Evolutionary conservation across 30 jellyfish, hydroid and myxozoan species (phyloP).

Genomic region (Nemopilema nomurai): DNA sequence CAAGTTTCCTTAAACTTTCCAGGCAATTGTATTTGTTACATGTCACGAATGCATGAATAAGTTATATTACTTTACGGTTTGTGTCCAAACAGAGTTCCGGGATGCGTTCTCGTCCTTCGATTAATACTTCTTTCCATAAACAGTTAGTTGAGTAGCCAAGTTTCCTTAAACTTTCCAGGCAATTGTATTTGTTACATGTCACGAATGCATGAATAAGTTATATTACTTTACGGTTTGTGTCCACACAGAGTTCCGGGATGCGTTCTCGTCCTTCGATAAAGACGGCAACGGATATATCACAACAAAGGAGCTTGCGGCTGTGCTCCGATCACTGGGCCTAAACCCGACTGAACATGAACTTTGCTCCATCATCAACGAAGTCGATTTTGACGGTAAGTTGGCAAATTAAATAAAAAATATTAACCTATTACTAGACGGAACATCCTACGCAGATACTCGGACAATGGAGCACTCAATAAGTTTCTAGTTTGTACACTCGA

Average conservation of each 20-base stretch:
- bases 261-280: conserved; percentile 89
- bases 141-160: too few relatives aligned
- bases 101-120: conserved; percentile 96
- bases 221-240: neutral
- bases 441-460: neutral
- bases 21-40: too few relatives aligned
- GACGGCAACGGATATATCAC: conserved; percentile 96
- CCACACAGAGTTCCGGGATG: conserved; percentile 88
- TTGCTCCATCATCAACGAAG: conserved; percentile 90
- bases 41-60: too few relatives aligned
- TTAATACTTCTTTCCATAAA: too few relatives aligned
- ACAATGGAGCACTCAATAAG: too few relatives aligned
- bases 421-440: neutral
- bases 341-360: conserved; percentile 96
- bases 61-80: too few relatives aligned
- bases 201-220: too few relatives aligned
- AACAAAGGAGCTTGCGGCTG: conserved; percentile 84
- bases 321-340: conserved; percentile 90
- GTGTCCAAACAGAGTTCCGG: conserved; percentile 67
- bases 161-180: too few relatives aligned
- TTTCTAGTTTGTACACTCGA: too few relatives aligned
- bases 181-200: too few relatives aligned
- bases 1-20: too few relatives aligned
- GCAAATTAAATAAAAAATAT: neutral
- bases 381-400: conserved; percentile 90